These are phyloP conservation scores for Hirundichthys speculiger DNA, from an alignment of 2,113 vertebrate species.

Conservation along the genomic window DNA sequence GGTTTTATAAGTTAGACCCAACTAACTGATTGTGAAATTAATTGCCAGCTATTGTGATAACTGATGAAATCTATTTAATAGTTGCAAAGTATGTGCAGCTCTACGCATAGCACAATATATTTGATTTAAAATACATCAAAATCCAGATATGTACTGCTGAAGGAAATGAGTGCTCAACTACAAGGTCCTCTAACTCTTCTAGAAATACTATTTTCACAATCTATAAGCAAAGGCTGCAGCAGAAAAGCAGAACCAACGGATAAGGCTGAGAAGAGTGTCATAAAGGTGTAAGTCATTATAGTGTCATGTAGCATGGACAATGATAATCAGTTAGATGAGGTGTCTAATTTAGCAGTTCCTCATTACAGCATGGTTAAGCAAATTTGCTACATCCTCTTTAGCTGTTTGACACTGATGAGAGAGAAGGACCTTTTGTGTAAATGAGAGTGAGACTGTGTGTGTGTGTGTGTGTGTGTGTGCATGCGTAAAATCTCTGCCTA, in stretches of 20 bases:
- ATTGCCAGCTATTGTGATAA: not conserved
- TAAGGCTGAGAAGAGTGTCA: not conserved
- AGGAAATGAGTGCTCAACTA: not conserved
- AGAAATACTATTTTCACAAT: not conserved
- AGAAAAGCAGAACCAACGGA: not conserved
- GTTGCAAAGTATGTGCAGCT: not conserved
- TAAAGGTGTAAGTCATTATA: slow-evolving; percentile 13
- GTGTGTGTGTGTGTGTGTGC: slow-evolving; percentile 8
- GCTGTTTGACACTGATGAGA: slow-evolving; percentile 62
- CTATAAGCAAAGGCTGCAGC: not conserved
- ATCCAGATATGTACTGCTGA: slow-evolving; percentile 2
- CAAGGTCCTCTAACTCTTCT: slow-evolving; percentile 1
- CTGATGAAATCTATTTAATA: not conserved
- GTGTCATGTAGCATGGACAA: slow-evolving; percentile 17
- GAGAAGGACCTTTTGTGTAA: slow-evolving; percentile 11
- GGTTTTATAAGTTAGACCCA: not conserved
- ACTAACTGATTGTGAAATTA: not conserved
- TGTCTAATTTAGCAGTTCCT: slow-evolving; percentile 50
- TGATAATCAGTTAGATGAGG: slow-evolving; percentile 55
- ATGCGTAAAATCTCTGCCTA: slow-evolving; percentile 29
- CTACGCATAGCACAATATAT: not conserved
- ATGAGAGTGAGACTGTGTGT: slow-evolving; percentile 10
- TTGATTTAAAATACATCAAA: slow-evolving; percentile 20
- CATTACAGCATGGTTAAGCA: slow-evolving; percentile 53
- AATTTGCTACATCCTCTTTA: slow-evolving; percentile 49